Conservation (phyloP, 2,888 invertebrate genomes). For the Lasioglossum morio region DNA sequence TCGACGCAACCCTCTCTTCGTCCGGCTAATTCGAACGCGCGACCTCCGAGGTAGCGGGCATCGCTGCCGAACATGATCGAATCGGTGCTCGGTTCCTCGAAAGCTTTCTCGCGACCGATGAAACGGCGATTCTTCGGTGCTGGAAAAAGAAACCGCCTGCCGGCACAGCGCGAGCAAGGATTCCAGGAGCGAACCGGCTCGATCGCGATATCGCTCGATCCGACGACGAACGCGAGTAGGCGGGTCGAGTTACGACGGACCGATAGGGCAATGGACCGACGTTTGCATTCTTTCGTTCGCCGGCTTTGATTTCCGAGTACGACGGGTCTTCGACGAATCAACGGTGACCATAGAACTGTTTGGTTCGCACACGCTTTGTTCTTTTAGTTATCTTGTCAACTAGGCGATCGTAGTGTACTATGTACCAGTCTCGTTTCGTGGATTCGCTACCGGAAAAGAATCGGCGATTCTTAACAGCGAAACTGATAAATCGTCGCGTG, state of each 20-base stretch:
- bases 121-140: not conserved
- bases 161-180: not conserved
- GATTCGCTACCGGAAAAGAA: too few relatives aligned
- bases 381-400: not conserved
- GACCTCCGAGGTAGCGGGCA: constrained; percentile 36
- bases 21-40: constrained; percentile 62
- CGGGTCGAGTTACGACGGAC: constrained; percentile 34
- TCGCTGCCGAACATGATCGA: constrained; percentile 12
- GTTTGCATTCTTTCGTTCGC: constrained; percentile 30
- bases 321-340: constrained; percentile 7
- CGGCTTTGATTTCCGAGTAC: constrained; percentile 36
- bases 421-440: not conserved
- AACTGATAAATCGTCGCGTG: not conserved
- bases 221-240: constrained; percentile 19
- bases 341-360: not conserved
- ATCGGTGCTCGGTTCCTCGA: not conserved
- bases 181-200: not conserved
- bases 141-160: not conserved
- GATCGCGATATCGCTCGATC: constrained; percentile 47
- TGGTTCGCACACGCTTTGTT: not conserved
- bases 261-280: constrained; percentile 18
- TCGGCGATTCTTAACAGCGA: not conserved
- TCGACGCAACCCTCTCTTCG: constrained; percentile 58
- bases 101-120: not conserved
- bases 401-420: too few relatives aligned